Conservation (phyloP, 1,140 invertebrate species). For the Cydia strobilella region DNA sequence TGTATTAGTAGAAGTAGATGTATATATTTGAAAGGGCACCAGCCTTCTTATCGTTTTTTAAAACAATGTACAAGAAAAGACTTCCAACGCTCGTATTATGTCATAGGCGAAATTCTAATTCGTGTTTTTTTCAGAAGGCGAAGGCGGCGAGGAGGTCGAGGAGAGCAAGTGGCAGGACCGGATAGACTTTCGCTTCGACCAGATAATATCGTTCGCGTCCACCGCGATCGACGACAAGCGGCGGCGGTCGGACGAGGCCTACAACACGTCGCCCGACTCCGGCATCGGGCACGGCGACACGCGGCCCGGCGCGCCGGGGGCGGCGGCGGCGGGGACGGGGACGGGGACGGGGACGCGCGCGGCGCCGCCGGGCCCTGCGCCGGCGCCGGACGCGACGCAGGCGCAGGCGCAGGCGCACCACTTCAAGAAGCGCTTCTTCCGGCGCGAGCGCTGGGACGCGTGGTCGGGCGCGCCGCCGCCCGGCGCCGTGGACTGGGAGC, state of each 20-base stretch:
- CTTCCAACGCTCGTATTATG: too few species aligned
- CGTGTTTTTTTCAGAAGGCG: conserved; percentile 64
- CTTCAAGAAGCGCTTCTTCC: conserved; percentile 91
- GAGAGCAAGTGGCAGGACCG: conserved; percentile 91
- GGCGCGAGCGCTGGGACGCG: conserved; percentile 82
- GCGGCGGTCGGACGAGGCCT: conserved; percentile 84
- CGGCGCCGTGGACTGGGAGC: conserved; percentile 82
- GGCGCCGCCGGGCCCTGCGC: conserved; percentile 64
- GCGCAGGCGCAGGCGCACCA: conserved; percentile 80
- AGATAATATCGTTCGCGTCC: conserved; percentile 91
- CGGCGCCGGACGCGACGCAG: conserved; percentile 55
- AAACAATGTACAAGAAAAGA: too few species aligned
- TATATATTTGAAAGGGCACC: too few species aligned
- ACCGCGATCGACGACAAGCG: conserved; percentile 91
- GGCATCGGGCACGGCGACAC: conserved; percentile 86
- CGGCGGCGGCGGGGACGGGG: conserved; percentile 70
- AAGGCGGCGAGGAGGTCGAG: conserved; percentile 81
- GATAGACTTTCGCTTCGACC: conserved; percentile 92
- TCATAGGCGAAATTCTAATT: too few species aligned
- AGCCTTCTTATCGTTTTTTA: too few species aligned
- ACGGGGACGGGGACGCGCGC: conserved; percentile 41
- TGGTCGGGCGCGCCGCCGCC: conserved; percentile 73
- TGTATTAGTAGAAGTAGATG: too few species aligned
- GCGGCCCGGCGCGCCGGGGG: conserved; percentile 80
- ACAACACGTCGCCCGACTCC: conserved; percentile 89